Evolutionary conservation across 2,888 invertebrate genomes (phyloP), one percentile per base, ranked within the genome.

Genomic region (Pimpla rufipes): DNA sequence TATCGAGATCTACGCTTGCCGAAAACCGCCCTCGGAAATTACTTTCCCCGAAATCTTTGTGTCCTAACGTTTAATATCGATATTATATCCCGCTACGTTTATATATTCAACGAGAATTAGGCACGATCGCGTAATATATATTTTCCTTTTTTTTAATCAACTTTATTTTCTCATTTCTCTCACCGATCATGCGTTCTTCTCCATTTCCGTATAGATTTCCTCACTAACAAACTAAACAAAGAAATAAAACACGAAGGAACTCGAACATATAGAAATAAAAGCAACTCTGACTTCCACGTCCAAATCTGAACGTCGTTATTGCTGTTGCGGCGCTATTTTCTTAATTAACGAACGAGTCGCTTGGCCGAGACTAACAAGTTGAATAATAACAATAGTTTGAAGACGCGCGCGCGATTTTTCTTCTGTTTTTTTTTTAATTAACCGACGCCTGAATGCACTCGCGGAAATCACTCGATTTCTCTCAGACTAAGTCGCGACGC

Each of bases 301-400:
- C 75, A 42, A 62, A 59, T 37, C 13, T n/a, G 29, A 52, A 2
- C 4, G 50, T 52, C 55, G 55, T 55, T 55, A 23, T 23, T 23
- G 23, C 13, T 55, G 23, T 0, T 11, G 55, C 57, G 57, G 35
- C 57, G 57, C 50, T 67, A 47, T 29, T 52, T 50, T 55, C 57
- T 21, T 50, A 35, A 37, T 23, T 29, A 13, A 13, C 29, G 55
- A 67, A 45, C 70, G 21, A 71, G 35, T 52, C 52, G 23, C 16
- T 37, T 45, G 8, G n/a, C 35, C 8, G 37, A 18, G 55, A 71
- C 42, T 52, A 37, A 57, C 5, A 57, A 67, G 59, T 55, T 59
- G 74, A 62, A 83, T 87, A 85, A 85, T 85, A 77, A 13, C 57
- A 13, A 84, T 79, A 85, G 79, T 75, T 40, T 40, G n/a, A n/a